Evolutionary conservation across 1,140 invertebrate species (phyloP), one percentile per base, ranked within the genome.

Genomic region (Drosophila simulans): DNA sequence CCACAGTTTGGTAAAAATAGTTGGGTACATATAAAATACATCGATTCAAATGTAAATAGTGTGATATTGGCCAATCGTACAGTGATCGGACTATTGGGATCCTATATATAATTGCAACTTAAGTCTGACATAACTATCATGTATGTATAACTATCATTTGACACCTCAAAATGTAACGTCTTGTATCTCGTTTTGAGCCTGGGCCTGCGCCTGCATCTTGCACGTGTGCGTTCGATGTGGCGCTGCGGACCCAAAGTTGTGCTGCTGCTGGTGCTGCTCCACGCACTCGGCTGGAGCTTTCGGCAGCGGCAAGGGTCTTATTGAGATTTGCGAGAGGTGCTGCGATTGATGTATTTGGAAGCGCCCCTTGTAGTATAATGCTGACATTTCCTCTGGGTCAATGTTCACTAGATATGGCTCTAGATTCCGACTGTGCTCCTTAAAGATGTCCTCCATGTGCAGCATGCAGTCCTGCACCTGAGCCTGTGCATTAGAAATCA

Each of bases 371-470:
- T 77, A 70, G 40, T 70, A 77, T 45, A 57, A 55, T 58, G 48
- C 66, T 49, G 66, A 34, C 48, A 76, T 25, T 57, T 60, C 59
- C 5, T 56, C 48, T 20, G 75, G 68, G 27, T 82, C 83, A 62
- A 52, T 80, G 56, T 15, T 90, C 72, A 56, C 74, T 60, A 71
- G 66, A 83, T 55, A 80, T n/a, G 71, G 86, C 51, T 71, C 81
- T 91, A 92, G n/a, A 22, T 86, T 79, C 5, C 70, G 83, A 68
- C 77, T 84, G 52, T 93, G 94, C 42, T 92, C 90, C 27, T 93
- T 92, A 8, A 95, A 93, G 90, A 95, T 94, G 37, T 94, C 93
- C 78, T 96, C 95, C 69, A 96, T 95, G 77, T 95, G 94, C 62
- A 94, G 92, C 78, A 95, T 93, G 75, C 95, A 96, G 1, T 93